A percentile compares a stretch with the other conserved stretches of the same genome.
phyloP scores from a whole-genome alignment of 2,113 vertebrate species.

The Elephantulus edwardii region DNA sequence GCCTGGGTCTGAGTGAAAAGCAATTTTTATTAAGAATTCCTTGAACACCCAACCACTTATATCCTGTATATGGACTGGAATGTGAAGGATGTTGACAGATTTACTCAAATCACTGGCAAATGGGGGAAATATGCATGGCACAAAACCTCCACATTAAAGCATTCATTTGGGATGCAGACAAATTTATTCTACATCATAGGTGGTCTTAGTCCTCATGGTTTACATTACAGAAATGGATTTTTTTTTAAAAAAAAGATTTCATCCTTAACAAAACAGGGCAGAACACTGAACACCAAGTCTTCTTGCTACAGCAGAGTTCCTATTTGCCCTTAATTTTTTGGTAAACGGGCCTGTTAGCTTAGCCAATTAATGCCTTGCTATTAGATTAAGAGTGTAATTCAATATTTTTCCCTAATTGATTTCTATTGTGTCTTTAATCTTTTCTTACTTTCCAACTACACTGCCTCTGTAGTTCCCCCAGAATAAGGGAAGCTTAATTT shows the following conservation, averaged over 20 bases:
- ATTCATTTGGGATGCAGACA: neutral
- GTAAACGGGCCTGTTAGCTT: neutral
- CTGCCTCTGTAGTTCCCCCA: neutral
- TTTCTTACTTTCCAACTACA: neutral
- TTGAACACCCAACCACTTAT: neutral
- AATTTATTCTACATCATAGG: neutral
- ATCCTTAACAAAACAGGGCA: neutral
- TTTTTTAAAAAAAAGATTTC: too few relatives aligned
- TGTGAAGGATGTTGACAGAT: neutral
- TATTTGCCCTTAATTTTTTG: neutral
- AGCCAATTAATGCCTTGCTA: neutral
- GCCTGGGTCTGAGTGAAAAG: conserved; percentile 2
- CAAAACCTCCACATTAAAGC: neutral
- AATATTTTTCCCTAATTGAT: neutral
- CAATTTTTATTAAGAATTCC: conserved; percentile 26
- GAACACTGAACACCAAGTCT: neutral
- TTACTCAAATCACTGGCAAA: neutral
- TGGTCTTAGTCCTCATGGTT: neutral
- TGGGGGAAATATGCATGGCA: neutral
- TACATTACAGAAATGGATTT: neutral
- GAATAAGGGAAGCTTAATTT: neutral
- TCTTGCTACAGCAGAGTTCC: neutral
- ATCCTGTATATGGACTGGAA: neutral
- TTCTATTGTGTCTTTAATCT: conserved; percentile 9
- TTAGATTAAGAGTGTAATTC: neutral